phyloP scores from a whole-genome alignment of 2,113 vertebrate genomes.

The Elephantulus edwardii region DNA sequence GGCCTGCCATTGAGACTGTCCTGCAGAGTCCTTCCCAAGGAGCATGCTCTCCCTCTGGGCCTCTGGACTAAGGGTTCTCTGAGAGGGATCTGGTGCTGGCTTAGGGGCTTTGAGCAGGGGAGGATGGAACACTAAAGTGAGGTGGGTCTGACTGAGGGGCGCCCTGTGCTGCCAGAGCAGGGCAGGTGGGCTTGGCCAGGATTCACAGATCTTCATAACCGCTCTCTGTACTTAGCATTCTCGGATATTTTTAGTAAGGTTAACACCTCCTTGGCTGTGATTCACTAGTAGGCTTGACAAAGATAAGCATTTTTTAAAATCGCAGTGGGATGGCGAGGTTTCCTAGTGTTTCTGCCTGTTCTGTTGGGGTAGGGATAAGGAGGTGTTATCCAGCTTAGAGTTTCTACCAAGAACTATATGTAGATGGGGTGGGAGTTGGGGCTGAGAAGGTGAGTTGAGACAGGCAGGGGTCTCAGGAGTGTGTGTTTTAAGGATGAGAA shows the following conservation, averaged over 20 bases:
- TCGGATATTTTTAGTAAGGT: constrained; percentile 66
- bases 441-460: rapidly evolving
- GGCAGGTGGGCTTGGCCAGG: not conserved
- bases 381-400: rapidly evolving
- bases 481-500: not conserved
- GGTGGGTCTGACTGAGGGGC: rapidly evolving
- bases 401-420: not conserved
- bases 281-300: constrained; percentile 53
- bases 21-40: not conserved
- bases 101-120: not conserved
- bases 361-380: not conserved
- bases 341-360: not conserved
- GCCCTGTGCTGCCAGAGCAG: not conserved
- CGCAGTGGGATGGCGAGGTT: not conserved
- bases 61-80: not conserved
- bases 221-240: not conserved
- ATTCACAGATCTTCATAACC: not conserved
- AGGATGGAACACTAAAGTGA: not conserved
- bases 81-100: not conserved
- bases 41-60: not conserved
- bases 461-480: not conserved
- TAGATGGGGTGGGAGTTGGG: rapidly evolving
- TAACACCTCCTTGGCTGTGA: constrained; percentile 46
- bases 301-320: constrained; percentile 55
- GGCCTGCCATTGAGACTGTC: no score